Evolutionary conservation across 1,140 invertebrate species (phyloP), one percentile per base, ranked within the genome.

Genomic region (Drosophila asahinai): DNA sequence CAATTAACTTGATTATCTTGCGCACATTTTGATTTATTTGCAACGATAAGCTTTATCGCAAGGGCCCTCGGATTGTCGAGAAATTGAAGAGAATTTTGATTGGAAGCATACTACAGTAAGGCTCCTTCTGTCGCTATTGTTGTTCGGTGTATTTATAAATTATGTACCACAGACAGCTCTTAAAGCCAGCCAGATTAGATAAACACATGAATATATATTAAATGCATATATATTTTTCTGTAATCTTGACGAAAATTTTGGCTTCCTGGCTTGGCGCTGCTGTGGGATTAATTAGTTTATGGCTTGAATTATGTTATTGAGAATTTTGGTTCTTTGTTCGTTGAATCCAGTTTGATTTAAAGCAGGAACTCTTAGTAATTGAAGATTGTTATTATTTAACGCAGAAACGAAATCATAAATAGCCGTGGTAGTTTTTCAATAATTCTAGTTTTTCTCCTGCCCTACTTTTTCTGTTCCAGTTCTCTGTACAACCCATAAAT

Each of bases 1-100:
- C 84, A 87, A 87, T 87, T 87, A 87, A 84, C 76, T 89, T 81
- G 81, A 87, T 87, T 81, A 87, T 87, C 84, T 55, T 87, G 43
- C 63, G 51, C 66, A 75, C 67, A 75, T 81, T 89, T 75, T 78
- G 84, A 87, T 87, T 89, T 87, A 89, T 89, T 84, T 84, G 68
- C 68, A 36, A 27, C 43, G 84, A 87, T 87, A 87, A 66, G 33
- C 25, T n/a, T 14, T 73, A 73, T 73, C 70, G 68, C 70, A 73
- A 61, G 38, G 47, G 30, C 11, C 38, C 60, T 55, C 54, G 47
- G 65, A 76, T 83, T 62, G 48, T 40, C 19, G 11, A 42, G 19
- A 38, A 70, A 67, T 68, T 59, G 47, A 49, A 40, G 38, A 67
- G 48, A 47, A 47, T 65, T 76, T 17, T 57, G 74, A 76, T 52